These are phyloP conservation scores for Hermodice carunculata DNA, from an alignment of 2,888 invertebrate species.

Conservation along the genomic window DNA sequence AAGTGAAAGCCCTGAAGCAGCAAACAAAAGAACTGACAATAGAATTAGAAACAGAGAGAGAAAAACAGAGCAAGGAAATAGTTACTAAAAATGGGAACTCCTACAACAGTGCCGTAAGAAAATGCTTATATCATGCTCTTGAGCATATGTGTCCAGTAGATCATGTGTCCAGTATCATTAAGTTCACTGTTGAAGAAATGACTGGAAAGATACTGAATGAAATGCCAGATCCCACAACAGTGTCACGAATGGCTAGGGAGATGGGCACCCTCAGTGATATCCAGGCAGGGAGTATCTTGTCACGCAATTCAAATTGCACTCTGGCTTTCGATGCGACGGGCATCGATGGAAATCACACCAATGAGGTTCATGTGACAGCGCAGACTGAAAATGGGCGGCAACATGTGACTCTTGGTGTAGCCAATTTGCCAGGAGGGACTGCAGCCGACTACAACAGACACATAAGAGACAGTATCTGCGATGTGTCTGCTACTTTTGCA, in stretches of 20 bases:
- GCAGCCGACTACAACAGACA: background rate
- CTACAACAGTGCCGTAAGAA: too few relatives aligned
- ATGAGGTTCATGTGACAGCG: background rate
- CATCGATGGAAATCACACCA: background rate
- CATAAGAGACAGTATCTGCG: background rate
- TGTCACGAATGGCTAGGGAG: conserved; percentile 1
- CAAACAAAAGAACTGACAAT: too few relatives aligned
- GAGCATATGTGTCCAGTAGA: too few relatives aligned
- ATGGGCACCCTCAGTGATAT: background rate
- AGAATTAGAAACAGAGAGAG: too few relatives aligned
- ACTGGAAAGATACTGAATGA: background rate
- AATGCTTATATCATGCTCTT: too few relatives aligned
- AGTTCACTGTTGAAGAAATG: too few relatives aligned
- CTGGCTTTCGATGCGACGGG: background rate
- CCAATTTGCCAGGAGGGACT: background rate
- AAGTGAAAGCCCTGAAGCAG: too few relatives aligned
- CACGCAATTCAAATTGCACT: background rate
- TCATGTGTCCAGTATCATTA: too few relatives aligned
- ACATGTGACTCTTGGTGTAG: background rate
- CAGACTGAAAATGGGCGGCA: too few relatives aligned
- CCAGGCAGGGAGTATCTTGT: background rate
- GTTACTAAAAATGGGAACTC: too few relatives aligned
- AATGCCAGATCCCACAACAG: background rate
- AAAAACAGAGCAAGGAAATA: too few relatives aligned
- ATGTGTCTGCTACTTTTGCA: background rate